A percentile compares a stretch with the other conserved stretches of the same genome.
Evolutionary conservation across 2,888 invertebrate species (phyloP).

Genomic region (Lymantria monacha): DNA sequence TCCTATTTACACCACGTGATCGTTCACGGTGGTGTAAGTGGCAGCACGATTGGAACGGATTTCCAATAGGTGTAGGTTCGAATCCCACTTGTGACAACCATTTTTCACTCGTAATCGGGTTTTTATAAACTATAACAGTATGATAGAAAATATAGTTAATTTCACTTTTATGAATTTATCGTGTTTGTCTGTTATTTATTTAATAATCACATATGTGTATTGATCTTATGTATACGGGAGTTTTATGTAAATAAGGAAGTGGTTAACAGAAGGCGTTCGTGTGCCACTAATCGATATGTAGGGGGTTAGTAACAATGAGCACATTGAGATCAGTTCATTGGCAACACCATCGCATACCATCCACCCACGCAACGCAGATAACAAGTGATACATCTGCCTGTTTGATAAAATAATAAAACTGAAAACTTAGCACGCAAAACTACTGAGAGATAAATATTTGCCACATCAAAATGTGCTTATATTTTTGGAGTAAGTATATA

Average conservation of each 20-base stretch:
- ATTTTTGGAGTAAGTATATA: no score
- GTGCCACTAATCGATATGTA: slow-evolving; percentile 53
- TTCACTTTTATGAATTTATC: no score
- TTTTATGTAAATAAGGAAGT: slow-evolving; percentile 69
- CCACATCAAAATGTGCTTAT: no score
- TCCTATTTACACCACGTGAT: no score
- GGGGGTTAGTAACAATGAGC: slow-evolving; percentile 67
- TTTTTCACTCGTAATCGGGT: no score
- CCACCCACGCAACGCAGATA: slow-evolving; percentile 75
- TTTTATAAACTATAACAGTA: no score
- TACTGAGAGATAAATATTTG: no score
- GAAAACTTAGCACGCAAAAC: background rate
- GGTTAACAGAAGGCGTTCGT: slow-evolving; percentile 48
- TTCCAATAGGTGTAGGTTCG: no score
- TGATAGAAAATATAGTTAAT: no score
- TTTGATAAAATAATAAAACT: slow-evolving; percentile 56
- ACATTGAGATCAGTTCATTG: slow-evolving; percentile 71
- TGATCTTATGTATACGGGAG: slow-evolving; percentile 39
- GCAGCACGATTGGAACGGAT: no score
- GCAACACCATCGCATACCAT: slow-evolving; percentile 57
- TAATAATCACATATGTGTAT: slow-evolving; percentile 30
- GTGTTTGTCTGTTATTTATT: slow-evolving; percentile 6
- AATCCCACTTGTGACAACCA: no score
- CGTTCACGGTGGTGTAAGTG: no score
- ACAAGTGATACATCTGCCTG: slow-evolving; percentile 78